phyloP scores from a whole-genome alignment of 1,140 invertebrate genomes.

The Arion vulgaris region DNA sequence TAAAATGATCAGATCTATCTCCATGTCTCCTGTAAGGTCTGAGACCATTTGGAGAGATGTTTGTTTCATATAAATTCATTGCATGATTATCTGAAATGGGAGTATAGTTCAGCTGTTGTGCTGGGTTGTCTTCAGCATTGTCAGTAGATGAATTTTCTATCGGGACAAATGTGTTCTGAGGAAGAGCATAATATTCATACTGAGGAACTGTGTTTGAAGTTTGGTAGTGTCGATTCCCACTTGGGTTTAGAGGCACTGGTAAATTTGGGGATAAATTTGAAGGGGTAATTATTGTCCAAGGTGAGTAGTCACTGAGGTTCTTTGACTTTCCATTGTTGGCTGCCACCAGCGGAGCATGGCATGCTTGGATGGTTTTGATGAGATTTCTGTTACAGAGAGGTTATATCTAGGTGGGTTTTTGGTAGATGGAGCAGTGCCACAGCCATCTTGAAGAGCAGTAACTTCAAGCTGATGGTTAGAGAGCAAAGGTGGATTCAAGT shows the following conservation, averaged over 20 bases:
- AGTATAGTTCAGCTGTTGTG: not conserved
- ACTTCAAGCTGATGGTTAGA: not conserved
- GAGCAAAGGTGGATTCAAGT: not conserved
- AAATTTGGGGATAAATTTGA: not conserved
- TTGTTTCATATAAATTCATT: not conserved
- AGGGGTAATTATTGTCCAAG: not conserved
- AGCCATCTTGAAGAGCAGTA: not conserved
- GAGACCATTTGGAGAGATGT: not conserved
- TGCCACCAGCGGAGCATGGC: not conserved
- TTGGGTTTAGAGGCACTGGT: not conserved
- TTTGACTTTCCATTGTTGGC: constrained; percentile 18
- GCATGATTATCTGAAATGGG: no score
- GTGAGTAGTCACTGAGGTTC: not conserved
- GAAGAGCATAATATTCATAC: not conserved
- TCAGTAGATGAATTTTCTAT: constrained; percentile 20
- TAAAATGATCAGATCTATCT: not conserved
- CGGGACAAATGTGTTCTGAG: constrained; percentile 10
- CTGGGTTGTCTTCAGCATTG: constrained; percentile 5
- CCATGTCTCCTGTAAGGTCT: not conserved
- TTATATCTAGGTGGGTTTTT: no score
- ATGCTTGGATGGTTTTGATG: not conserved
- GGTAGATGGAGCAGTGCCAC: no score
- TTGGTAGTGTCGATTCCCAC: not conserved
- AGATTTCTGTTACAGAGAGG: not conserved
- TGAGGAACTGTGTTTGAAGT: not conserved